Evolutionary conservation across 1,140 invertebrate genomes (phyloP), one percentile per base, ranked within the genome.

Genomic region (Campoletis sonorensis): DNA sequence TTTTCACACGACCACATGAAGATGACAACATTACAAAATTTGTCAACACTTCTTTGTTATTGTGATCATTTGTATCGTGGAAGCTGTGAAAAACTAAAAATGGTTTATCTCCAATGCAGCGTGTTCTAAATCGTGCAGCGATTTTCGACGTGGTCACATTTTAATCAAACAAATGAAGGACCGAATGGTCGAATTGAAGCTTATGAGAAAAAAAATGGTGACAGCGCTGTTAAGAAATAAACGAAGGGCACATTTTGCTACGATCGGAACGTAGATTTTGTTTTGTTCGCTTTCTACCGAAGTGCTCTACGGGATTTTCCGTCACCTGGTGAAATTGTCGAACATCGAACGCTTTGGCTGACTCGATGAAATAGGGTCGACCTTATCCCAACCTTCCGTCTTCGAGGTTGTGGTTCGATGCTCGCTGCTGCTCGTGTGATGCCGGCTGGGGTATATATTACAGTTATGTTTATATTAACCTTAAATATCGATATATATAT

Each of bases 241-340:
- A 64, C 16, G 58, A 23, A 4, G 8, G 58, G 23, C 13, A 64
- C 58, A 64, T 26, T 64, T 64, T 1, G 16, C 61, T 77, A 77
- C 26, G 21, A 40, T 30, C 49, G 64, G 30, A 77, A 78, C n/a
- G 58, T 37, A 45, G 11, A 1, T 78, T 67, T 26, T 27, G 79
- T 82, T 82, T 82, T 64, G 83, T 51, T 84, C 8, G 77, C 18
- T 68, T 40, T 68, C 78, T 75, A 64, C 33, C 68, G 27, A 54
- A 75, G 80, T 45, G 72, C 80, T 64, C 68, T 81, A 73, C 73
- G 79, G 64, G 67, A 33, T 70, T 68, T 79, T 81, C 85, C 85
- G 87, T 92, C 91, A 92, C 91, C 91, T 92, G 89, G 91, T 91
- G 85, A 92, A 92, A 85, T 82, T 87, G 90, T 92, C 91, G 91